A percentile compares a stretch with the other conserved stretches of the same genome.
These are phyloP conservation scores for Ia io DNA, from an alignment of 2,113 vertebrate genomes.

Conservation along the genomic window DNA sequence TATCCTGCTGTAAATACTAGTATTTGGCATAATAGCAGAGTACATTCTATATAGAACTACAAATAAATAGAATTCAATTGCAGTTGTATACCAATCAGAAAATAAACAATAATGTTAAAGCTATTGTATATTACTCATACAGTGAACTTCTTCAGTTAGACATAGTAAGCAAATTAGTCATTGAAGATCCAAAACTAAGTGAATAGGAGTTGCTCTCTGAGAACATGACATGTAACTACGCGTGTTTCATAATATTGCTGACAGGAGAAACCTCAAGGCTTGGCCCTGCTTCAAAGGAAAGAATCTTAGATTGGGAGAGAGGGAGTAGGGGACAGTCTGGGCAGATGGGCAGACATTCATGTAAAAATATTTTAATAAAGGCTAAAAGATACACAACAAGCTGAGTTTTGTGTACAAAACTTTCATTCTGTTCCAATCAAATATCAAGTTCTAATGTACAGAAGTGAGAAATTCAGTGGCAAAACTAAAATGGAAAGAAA, in stretches of 20 bases:
- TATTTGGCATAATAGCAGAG: not conserved
- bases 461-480: conserved; percentile 21
- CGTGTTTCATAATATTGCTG: not conserved
- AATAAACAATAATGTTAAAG: not conserved
- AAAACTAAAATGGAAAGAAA: not conserved
- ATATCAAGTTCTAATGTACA: not conserved
- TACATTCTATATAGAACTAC: not conserved
- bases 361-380: conserved; percentile 37
- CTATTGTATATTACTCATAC: not conserved
- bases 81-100: not conserved
- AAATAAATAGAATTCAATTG: not conserved
- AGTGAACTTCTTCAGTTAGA: not conserved
- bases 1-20: not conserved
- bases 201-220: not conserved
- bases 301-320: not conserved
- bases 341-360: not conserved
- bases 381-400: not conserved
- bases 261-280: not conserved
- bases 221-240: not conserved
- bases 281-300: conserved; percentile 26
- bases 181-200: not conserved
- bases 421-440: conserved; percentile 25
- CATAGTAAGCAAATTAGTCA: not conserved
- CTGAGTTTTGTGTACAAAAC: not conserved
- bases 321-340: not conserved